Evolutionary conservation across 2,113 vertebrate genomes (phyloP).

Genomic region (Puntigrus tetrazona): DNA sequence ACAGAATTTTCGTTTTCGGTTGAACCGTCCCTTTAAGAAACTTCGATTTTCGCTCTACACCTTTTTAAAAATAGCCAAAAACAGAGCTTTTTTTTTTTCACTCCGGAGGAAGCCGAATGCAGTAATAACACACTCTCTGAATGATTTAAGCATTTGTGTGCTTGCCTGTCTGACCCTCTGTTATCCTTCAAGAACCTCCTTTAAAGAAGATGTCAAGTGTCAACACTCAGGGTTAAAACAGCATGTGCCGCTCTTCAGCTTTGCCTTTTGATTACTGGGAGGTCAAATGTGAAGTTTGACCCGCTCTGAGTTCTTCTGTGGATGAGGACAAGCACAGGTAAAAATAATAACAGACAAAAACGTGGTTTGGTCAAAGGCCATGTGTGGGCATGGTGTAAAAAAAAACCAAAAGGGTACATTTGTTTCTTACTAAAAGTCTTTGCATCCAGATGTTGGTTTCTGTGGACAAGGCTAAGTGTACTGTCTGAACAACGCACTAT

Average conservation of each 20-base stretch:
- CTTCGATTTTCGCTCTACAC: neutral
- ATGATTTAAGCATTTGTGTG: slow-evolving; percentile 67
- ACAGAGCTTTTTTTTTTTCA: no score
- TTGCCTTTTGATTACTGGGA: neutral
- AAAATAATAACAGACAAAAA: slow-evolving; percentile 30
- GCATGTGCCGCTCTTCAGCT: neutral
- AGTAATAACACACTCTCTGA: slow-evolving; percentile 68
- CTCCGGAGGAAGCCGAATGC: slow-evolving; percentile 52
- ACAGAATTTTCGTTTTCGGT: no score
- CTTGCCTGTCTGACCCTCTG: slow-evolving; percentile 63
- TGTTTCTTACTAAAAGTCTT: slow-evolving; percentile 54
- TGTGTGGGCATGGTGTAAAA: slow-evolving; percentile 48
- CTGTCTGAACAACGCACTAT: slow-evolving; percentile 34
- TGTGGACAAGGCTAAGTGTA: slow-evolving; percentile 49
- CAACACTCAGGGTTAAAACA: slow-evolving; percentile 66
- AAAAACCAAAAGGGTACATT: slow-evolving; percentile 47
- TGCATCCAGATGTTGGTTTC: slow-evolving; percentile 54
- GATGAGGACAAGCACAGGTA: neutral
- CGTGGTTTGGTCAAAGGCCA: neutral
- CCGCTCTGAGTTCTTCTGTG: slow-evolving; percentile 6
- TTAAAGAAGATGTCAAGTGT: slow-evolving; percentile 72
- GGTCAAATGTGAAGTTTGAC: slow-evolving; percentile 33
- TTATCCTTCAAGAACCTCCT: slow-evolving; percentile 61
- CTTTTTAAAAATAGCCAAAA: slow-evolving; percentile 49
- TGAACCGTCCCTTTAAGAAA: neutral